A percentile compares a stretch with the other conserved stretches of the same genome.
phyloP scores from a whole-genome alignment of 2,888 invertebrate genomes.

The Drosophila leonis region DNA sequence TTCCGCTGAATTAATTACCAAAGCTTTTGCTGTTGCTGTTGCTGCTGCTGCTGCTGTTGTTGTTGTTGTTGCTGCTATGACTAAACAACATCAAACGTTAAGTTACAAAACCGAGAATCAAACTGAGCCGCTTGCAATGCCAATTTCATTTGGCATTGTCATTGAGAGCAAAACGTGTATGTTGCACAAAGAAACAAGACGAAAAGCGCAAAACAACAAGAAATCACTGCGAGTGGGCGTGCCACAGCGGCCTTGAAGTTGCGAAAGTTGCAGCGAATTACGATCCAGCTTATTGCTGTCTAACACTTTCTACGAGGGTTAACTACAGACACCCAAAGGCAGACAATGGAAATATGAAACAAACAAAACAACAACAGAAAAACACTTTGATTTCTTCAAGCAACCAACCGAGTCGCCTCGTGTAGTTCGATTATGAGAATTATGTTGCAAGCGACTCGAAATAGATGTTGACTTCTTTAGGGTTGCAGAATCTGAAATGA shows the following conservation, averaged over 20 bases:
- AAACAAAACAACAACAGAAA: background rate
- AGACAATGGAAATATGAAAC: background rate
- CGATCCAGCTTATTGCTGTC: constrained; percentile 8
- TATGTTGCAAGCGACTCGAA: background rate
- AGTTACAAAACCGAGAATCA: constrained; percentile 54
- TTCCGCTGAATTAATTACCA: constrained; percentile 72
- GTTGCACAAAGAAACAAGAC: constrained; percentile 53
- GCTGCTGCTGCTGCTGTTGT: constrained; percentile 21
- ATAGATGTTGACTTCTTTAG: background rate
- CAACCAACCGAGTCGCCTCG: background rate
- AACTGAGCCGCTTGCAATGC: constrained; percentile 58
- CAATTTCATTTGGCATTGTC: constrained; percentile 55
- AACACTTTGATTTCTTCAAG: background rate
- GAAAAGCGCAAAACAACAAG: constrained; percentile 1
- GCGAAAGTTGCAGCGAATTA: constrained; percentile 35
- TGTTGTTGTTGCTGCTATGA: constrained; percentile 23
- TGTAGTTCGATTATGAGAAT: background rate
- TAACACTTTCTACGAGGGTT: constrained; percentile 17
- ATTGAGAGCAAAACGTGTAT: constrained; percentile 55
- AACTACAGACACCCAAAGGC: constrained; percentile 4
- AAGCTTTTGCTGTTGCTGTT: constrained; percentile 28
- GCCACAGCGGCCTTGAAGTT: constrained; percentile 39
- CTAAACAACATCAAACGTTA: constrained; percentile 40
- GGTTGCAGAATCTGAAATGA: background rate
- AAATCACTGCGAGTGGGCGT: constrained; percentile 1